Evolutionary conservation across 2,113 vertebrate species (phyloP), one percentile per base, ranked within the genome.

Genomic region (Tiliqua scincoides): DNA sequence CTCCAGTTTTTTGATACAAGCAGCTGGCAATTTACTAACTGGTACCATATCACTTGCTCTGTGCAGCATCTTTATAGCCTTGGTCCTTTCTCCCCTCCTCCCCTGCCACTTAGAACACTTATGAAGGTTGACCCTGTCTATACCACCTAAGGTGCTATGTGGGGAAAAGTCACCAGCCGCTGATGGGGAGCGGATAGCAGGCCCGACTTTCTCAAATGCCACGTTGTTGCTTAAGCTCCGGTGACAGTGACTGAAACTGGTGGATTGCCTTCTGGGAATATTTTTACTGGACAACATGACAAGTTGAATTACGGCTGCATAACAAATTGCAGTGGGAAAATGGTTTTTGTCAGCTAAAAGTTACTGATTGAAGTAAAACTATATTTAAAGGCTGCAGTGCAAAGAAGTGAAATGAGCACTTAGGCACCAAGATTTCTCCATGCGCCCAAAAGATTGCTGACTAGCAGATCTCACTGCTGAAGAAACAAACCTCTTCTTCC

Each of bases 241-340:
- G 91, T 90, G 91, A 92, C 91, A 92, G 52, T 93, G 90, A 94
- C 89, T 88, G 84, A 92, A 92, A 70, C 85, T 91, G 76, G 82
- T 93, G 88, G 80, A 90, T 83, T 91, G 83, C 91, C 68, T 91
- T 86, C 91, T 95, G 89, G 87, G 92, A 93, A 94, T 92, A 91
- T 90, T 94, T 94, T 88, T 91, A 59, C 52, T 93, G 86, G 90
- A 93, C 84, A 93, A 90, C 61, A 89, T 90, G 92, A 89, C 87
- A 93, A 89, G 71, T 82, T 94, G 89, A 95, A 93, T 94, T 95
- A 94, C 52, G 48, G 86, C 73, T 91, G 78, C 91, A 87, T 94
- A 94, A 91, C 86, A 94, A 93, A 92, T 93, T 93, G 87, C 85
- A 90, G 91, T 94, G 91, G 91, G 89, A 92, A 76, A 95, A 95